Evolutionary conservation across 2,797 vertebrate genomes (phyloP).

Genomic region (Amniataba percoides): DNA sequence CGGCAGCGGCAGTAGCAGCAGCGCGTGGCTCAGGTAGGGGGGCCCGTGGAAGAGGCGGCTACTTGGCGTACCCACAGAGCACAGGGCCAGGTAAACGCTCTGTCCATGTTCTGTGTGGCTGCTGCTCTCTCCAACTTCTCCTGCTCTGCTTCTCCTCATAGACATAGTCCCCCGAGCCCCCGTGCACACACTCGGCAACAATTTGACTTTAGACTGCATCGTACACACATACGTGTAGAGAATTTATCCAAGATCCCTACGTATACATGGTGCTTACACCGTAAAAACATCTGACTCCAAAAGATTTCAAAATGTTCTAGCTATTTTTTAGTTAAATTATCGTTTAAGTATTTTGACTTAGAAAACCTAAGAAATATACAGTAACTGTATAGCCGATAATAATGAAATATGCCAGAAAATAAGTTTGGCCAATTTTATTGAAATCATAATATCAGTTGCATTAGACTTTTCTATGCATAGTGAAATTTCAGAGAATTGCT

Average conservation of each 20-base stretch:
- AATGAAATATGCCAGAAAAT: neutral
- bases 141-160: slow-evolving; percentile 82
- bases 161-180: slow-evolving; percentile 63
- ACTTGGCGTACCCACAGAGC: slow-evolving; percentile 93
- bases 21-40: slow-evolving; percentile 99
- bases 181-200: slow-evolving; percentile 53
- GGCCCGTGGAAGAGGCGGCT: slow-evolving; percentile 90
- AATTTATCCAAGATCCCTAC: slow-evolving; percentile 13
- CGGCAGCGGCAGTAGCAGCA: slow-evolving; percentile 94
- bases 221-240: slow-evolving; percentile 35
- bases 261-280: neutral
- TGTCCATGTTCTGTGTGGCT: slow-evolving; percentile 95
- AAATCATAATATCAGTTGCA: neutral
- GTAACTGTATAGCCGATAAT: neutral
- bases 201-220: slow-evolving; percentile 29
- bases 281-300: slow-evolving; percentile 17
- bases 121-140: slow-evolving; percentile 88
- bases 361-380: neutral
- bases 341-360: neutral
- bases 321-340: neutral
- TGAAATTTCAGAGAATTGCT: neutral
- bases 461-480: neutral
- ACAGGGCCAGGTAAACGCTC: slow-evolving; percentile 96
- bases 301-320: neutral
- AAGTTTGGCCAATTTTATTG: neutral